Evolutionary conservation across 2,888 invertebrate genomes (phyloP).

Genomic region (Lamellibrachia satsuma): DNA sequence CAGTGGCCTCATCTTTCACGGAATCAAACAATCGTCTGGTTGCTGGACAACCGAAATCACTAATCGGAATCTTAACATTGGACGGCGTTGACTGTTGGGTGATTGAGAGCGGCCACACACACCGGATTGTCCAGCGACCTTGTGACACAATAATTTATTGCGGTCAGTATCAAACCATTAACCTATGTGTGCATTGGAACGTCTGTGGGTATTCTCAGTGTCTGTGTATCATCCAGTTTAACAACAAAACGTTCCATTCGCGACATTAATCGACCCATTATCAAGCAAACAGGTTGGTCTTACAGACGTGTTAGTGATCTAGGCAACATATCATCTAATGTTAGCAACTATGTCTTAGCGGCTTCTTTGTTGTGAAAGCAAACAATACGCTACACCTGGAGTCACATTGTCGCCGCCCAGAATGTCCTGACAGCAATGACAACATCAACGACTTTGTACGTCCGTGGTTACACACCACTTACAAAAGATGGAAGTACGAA

Average conservation of each 20-base stretch:
- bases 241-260: neutral
- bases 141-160: neutral
- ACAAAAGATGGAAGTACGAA: too few relatives aligned
- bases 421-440: too few relatives aligned
- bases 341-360: neutral
- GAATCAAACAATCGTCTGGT: neutral
- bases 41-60: constrained; percentile 10
- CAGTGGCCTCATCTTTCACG: neutral
- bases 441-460: too few relatives aligned
- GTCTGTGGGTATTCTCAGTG: neutral
- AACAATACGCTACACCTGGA: neutral
- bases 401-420: too few relatives aligned
- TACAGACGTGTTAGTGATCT: neutral
- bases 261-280: neutral
- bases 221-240: neutral
- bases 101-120: neutral
- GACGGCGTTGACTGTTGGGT: neutral
- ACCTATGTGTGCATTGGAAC: neutral
- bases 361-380: neutral
- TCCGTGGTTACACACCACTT: too few relatives aligned
- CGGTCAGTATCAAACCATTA: neutral
- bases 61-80: neutral
- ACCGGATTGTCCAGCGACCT: neutral
- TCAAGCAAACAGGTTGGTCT: neutral
- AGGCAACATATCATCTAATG: neutral